Conservation (phyloP, 2,113 vertebrate genomes). For the Chelonoidis abingdonii region DNA sequence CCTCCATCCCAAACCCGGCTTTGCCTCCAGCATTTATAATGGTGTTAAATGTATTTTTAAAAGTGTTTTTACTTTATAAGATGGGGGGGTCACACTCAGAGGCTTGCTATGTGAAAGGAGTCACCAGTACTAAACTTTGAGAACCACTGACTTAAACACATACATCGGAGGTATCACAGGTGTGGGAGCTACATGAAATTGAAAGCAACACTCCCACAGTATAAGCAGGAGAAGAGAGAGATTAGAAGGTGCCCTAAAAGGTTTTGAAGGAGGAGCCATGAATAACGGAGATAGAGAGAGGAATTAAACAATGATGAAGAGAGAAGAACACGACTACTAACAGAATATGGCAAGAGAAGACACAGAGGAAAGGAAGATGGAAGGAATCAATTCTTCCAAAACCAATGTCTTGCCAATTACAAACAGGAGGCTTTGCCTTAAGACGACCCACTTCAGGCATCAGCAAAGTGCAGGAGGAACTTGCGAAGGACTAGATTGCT, state of each 20-base stretch:
- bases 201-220: background rate
- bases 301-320: background rate
- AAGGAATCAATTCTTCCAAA: no score
- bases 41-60: no score
- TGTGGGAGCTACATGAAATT: background rate
- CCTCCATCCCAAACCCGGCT: no score
- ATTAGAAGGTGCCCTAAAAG: background rate
- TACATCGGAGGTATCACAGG: background rate
- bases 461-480: background rate
- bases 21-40: no score
- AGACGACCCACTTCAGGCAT: conserved; percentile 6
- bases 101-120: no score
- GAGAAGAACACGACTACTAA: background rate
- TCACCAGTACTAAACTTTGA: no score
- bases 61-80: no score
- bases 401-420: background rate
- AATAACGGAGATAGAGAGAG: background rate
- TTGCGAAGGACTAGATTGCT: background rate
- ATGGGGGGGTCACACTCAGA: no score
- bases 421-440: background rate
- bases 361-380: background rate
- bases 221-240: background rate
- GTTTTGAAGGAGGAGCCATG: background rate
- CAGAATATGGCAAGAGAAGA: background rate
- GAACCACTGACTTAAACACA: background rate